phyloP scores from a whole-genome alignment of 2,888 invertebrate genomes.

The Hymenopus coronatus region DNA sequence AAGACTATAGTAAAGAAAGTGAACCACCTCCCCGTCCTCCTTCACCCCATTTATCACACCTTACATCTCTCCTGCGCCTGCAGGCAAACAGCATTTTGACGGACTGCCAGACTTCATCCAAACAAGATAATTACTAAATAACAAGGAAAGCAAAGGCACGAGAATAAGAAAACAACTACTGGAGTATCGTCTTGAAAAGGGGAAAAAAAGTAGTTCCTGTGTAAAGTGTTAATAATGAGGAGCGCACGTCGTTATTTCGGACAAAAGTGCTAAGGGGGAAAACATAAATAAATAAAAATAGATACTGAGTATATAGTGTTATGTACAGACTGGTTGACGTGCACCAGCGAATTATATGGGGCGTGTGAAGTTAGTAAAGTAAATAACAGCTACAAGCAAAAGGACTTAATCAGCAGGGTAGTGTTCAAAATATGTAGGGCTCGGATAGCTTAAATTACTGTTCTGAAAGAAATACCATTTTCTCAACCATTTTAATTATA shows the following conservation, averaged over 20 bases:
- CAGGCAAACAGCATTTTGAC: neutral
- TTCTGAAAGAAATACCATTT: too few species aligned
- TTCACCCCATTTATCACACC: slow-evolving; percentile 7
- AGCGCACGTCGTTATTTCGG: neutral
- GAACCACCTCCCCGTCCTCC: neutral
- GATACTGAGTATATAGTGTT: neutral
- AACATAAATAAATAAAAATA: neutral
- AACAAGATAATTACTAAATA: slow-evolving; percentile 11
- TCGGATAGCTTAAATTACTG: too few species aligned
- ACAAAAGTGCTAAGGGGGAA: neutral
- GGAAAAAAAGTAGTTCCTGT: neutral
- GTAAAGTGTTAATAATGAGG: neutral
- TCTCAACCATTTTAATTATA: too few species aligned
- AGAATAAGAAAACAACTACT: neutral
- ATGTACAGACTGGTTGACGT: neutral
- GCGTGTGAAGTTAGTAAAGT: neutral
- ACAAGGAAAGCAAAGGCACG: neutral
- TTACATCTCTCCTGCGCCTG: neutral
- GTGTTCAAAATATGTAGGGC: neutral
- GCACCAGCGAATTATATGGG: neutral
- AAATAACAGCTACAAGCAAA: neutral
- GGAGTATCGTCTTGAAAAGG: neutral
- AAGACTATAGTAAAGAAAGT: neutral
- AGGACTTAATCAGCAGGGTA: neutral
- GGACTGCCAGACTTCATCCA: slow-evolving; percentile 4